A percentile compares a stretch with the other conserved stretches of the same genome.
Conservation (phyloP, 1,140 invertebrate species). For the Nylanderia fulva region DNA sequence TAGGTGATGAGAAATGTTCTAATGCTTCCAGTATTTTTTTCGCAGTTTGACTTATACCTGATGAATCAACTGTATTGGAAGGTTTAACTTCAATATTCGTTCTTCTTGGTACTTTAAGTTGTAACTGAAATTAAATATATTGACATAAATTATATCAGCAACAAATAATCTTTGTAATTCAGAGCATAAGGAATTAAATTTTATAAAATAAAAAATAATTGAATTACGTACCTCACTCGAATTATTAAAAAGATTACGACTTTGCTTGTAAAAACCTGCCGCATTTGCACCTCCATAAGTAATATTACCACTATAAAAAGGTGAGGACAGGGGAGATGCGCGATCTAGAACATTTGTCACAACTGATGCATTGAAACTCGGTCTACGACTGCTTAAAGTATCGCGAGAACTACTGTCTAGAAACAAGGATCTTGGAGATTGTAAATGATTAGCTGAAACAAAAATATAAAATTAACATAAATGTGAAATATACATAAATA, state of each 20-base stretch:
- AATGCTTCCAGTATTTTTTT: slow-evolving; percentile 90
- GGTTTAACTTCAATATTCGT: slow-evolving; percentile 85
- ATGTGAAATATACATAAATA: neutral
- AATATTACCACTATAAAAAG: slow-evolving; percentile 93
- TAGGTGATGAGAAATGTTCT: slow-evolving; percentile 91
- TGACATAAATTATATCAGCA: neutral
- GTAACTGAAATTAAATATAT: slow-evolving; percentile 70
- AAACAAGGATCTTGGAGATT: slow-evolving; percentile 81
- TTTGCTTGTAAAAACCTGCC: slow-evolving; percentile 87
- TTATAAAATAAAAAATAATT: neutral
- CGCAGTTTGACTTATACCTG: slow-evolving; percentile 88
- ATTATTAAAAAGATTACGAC: slow-evolving; percentile 81
- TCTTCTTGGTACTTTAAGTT: slow-evolving; percentile 81
- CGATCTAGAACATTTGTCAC: slow-evolving; percentile 81
- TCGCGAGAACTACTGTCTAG: slow-evolving; percentile 79
- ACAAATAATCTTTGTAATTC: slow-evolving; percentile 11
- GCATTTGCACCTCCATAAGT: slow-evolving; percentile 91
- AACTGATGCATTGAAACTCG: slow-evolving; percentile 87
- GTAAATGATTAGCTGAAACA: slow-evolving; percentile 79
- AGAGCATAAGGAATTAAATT: neutral
- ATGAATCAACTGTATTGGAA: slow-evolving; percentile 79
- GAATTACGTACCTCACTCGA: slow-evolving; percentile 73
- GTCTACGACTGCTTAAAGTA: slow-evolving; percentile 85
- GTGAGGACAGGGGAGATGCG: slow-evolving; percentile 85
- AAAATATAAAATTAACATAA: slow-evolving; percentile 10